These are phyloP conservation scores for Schizopygopsis pylzovi DNA, from an alignment of 2,797 vertebrate species.

Conservation along the genomic window DNA sequence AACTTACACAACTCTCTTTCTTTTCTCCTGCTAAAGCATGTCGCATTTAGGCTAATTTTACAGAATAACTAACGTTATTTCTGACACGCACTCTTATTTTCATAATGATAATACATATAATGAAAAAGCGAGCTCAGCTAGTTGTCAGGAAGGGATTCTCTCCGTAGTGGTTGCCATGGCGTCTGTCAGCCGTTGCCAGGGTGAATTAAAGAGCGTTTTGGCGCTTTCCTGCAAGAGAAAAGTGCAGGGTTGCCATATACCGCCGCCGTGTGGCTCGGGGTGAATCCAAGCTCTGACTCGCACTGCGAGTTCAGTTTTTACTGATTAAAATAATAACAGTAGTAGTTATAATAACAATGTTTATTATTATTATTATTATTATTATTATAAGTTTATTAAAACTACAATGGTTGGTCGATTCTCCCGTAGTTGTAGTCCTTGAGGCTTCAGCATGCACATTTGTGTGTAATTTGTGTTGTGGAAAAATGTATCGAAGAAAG, in stretches of 20 bases:
- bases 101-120: neutral
- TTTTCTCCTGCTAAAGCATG: neutral
- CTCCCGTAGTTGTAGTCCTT: neutral
- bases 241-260: neutral
- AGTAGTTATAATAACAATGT: neutral
- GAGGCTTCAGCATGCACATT: neutral
- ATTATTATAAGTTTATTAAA: neutral
- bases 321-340: neutral
- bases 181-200: slow-evolving; percentile 75
- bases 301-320: neutral
- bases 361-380: no score
- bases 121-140: neutral
- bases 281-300: neutral
- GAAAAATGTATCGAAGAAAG: neutral
- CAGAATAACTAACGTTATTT: neutral
- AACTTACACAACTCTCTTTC: neutral
- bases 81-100: neutral
- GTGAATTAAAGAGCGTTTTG: slow-evolving; percentile 61
- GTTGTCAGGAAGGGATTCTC: slow-evolving; percentile 5
- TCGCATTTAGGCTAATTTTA: neutral
- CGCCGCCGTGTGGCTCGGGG: slow-evolving; percentile 31
- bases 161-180: slow-evolving; percentile 66
- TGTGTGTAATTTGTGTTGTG: neutral
- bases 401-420: neutral
- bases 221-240: slow-evolving; percentile 24